Base-by-base conservation (phyloP, 1,140 invertebrate genomes). In the Aradophagus sp. region DNA sequence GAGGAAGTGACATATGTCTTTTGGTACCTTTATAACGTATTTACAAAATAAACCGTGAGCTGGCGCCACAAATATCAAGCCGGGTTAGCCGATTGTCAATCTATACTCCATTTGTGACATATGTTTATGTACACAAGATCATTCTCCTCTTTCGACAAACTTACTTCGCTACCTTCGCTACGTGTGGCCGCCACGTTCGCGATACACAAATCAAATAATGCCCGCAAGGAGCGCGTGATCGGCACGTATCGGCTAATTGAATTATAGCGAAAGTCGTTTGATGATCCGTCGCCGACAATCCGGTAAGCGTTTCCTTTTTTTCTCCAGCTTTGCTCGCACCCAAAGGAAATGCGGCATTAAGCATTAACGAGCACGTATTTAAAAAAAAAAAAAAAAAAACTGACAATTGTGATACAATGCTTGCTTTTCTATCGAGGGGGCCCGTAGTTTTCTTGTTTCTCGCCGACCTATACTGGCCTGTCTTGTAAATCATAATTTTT, bases 131-230 rank as follows among this genome's bases (percentile, higher is more conserved):
- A 53, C 34, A 55, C 20, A 39, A 35, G 34, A 55, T 48, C 42
- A 48, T 53, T 29, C 34, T 56, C 45, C 63, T 47, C 32, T n/a
- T 47, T 44, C 52, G 23, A 52, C 47, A 42, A n/a, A n/a, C n/a
- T n/a, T n/a, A n/a, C n/a, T n/a, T n/a, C n/a, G n/a, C n/a, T 55
- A 13, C 16, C 11, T 34, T 36, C 52, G 53, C 31, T 63, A 56
- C 67, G 58, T 59, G 52, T 63, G 52, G 34, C 55, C 55, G 61
- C 56, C 61, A 66, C 68, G 61, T 72, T 71, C 45, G 52, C 50
- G 48, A 56, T 29, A 48, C 11, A 53, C 47, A 72, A 72, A 72
- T 72, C 68, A 66, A 72, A 72, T 72, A 72, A 72, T 72, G 68
- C 36, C 16, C 6, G 41, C 20, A 35, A 55, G 17, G 38, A 59